Conservation (phyloP, 2,797 vertebrate genomes). For the Triplophysa bombifrons region DNA sequence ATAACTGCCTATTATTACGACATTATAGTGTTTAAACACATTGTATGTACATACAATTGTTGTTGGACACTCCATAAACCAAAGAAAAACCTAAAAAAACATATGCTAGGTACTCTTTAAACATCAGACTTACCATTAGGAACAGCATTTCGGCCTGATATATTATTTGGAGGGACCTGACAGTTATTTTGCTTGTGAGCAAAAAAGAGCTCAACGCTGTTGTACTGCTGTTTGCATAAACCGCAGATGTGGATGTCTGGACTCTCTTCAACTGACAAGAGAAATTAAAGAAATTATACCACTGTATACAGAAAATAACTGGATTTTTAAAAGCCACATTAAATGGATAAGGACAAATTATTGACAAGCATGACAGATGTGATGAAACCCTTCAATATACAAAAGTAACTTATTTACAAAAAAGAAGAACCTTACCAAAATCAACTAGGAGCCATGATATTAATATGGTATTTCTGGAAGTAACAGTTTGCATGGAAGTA, state of each 20-base stretch:
- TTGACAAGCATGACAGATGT: neutral
- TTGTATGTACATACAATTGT: too few species aligned
- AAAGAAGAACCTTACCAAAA: neutral
- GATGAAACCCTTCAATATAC: neutral
- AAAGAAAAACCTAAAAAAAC: too few species aligned
- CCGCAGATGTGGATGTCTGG: conserved; percentile 97
- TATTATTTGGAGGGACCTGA: conserved; percentile 74
- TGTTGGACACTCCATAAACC: too few species aligned
- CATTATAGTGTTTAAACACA: too few species aligned
- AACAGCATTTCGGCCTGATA: conserved; percentile 69
- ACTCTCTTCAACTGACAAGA: conserved; percentile 87
- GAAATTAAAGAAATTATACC: conserved; percentile 38
- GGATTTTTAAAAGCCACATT: neutral
- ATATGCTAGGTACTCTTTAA: neutral
- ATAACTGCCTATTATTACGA: too few species aligned
- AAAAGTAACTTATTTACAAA: neutral
- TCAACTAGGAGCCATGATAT: neutral
- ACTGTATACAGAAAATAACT: neutral
- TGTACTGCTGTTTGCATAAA: conserved; percentile 95
- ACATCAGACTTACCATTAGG: conserved; percentile 78
- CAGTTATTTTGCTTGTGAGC: conserved; percentile 93
- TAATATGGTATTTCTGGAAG: neutral
- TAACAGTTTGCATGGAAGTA: too few species aligned
- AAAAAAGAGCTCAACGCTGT: conserved; percentile 90
- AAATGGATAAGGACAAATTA: too few species aligned